Conservation (phyloP, 2,797 vertebrate genomes). For the Benthosema pterotum region DNA sequence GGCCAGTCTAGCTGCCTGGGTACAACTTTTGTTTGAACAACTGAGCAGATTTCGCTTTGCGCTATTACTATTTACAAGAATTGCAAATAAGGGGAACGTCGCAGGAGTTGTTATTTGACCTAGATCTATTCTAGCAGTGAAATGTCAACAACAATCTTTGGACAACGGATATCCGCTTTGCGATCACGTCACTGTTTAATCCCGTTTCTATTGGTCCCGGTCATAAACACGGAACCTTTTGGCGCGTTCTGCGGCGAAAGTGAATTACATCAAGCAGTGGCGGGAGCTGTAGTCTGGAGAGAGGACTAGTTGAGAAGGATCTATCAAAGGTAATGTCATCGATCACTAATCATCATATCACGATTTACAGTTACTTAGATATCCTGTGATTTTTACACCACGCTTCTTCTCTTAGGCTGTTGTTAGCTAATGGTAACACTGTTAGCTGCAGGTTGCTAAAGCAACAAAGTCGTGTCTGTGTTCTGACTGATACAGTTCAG, state of each 20-base stretch:
- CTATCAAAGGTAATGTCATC: background rate
- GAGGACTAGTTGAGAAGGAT: background rate
- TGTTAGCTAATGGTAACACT: slow-evolving; percentile 39
- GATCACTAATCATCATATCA: too few species aligned
- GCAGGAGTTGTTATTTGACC: too few species aligned
- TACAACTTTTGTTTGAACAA: too few species aligned
- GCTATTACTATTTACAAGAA: too few species aligned
- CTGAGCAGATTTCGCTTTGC: too few species aligned
- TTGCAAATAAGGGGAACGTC: too few species aligned
- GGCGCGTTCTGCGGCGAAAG: slow-evolving; percentile 53
- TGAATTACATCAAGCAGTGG: slow-evolving; percentile 63
- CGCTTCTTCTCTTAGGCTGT: slow-evolving; percentile 19
- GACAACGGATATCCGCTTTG: background rate
- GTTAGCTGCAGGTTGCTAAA: too few species aligned
- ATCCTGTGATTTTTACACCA: background rate
- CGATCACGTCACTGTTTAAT: slow-evolving; percentile 18
- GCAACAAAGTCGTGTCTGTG: too few species aligned
- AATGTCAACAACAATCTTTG: too few species aligned
- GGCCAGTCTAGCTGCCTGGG: too few species aligned
- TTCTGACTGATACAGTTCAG: too few species aligned
- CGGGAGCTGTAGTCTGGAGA: slow-evolving; percentile 67
- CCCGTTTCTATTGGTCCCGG: background rate
- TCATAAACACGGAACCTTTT: slow-evolving; percentile 49
- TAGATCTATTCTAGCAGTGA: too few species aligned
- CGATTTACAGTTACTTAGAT: accelerated